Evolutionary conservation across 2,797 vertebrate species (phyloP).

Genomic region (Phalloptychus januarius): DNA sequence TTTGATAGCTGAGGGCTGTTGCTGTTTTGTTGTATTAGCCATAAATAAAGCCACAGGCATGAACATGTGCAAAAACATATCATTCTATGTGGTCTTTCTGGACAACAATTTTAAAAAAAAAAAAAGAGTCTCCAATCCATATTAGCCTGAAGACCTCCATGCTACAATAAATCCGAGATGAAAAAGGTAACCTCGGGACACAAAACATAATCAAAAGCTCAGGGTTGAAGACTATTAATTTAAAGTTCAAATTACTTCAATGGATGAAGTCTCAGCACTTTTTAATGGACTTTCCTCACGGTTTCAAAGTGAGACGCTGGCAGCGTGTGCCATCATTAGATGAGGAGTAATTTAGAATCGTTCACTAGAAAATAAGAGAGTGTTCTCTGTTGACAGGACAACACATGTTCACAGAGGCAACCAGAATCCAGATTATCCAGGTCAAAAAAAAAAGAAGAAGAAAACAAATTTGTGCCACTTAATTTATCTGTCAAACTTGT

Average conservation of each 20-base stretch:
- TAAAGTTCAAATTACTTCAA: slow-evolving; percentile 13
- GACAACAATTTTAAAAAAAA: not conserved
- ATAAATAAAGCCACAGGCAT: slow-evolving; percentile 21
- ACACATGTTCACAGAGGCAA: slow-evolving; percentile 6
- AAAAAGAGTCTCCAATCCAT: not conserved
- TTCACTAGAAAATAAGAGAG: not conserved
- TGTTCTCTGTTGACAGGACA: not conserved
- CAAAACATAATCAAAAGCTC: not conserved
- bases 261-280: slow-evolving; percentile 10
- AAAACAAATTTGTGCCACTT: slow-evolving; percentile 15
- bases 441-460: slow-evolving; percentile 15
- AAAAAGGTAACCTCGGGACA: slow-evolving; percentile 3
- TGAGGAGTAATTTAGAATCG: not conserved
- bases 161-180: not conserved
- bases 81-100: not conserved
- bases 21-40: slow-evolving; percentile 39
- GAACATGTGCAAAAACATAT: slow-evolving; percentile 9
- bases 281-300: not conserved
- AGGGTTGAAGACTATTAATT: not conserved
- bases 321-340: slow-evolving; percentile 4
- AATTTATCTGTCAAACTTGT: slow-evolving; percentile 26
- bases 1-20: slow-evolving; percentile 38
- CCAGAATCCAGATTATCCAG: slow-evolving; percentile 9
- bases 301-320: slow-evolving; percentile 1
- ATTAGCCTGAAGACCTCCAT: not conserved